Base-by-base conservation (phyloP, 1,140 invertebrate species). In the Meteorus sp. region DNA sequence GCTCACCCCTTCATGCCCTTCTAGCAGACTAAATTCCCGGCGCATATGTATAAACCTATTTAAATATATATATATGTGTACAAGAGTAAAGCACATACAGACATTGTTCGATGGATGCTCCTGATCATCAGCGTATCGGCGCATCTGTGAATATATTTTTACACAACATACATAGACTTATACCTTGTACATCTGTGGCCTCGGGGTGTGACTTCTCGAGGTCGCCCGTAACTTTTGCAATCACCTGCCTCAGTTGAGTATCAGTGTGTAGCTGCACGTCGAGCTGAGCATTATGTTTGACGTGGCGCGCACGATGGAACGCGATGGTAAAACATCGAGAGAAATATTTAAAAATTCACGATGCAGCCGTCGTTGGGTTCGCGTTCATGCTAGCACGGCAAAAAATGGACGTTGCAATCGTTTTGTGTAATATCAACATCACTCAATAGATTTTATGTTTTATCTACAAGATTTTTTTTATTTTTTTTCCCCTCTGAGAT, bases 151-250 rank as follows among this genome's bases (percentile, higher is more conserved):
- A 4, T 48, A 29, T 11, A 48, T 29, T 25, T 27, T 48, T 25
- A 19, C 19, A 20, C 9, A 19, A 19, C 41, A 25, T 48, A 15
- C n/a, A n/a, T n/a, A n/a, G n/a, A n/a, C n/a, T n/a, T n/a, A n/a
- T n/a, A n/a, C n/a, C n/a, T n/a, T 48, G 11, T 23, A 25, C 25
- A n/a, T 48, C 22, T 48, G 25, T 48, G 45, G 45, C 45, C 45
- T 48, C 45, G 23, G 23, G 45, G 22, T 48, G 19, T 48, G 11
- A 48, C 45, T 25, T 48, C 45, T 48, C 45, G 45, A 48, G 45
- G 45, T 48, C 45, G 23, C 23, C 19, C 5, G 3, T 20, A 19
- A 44, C 19, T 44, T 44, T 48, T 48, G 4, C 25, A 23, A 25
- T 48, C 45, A 48, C 45, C 45, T 48, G 45, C 45, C 17, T 48